A percentile compares a stretch with the other conserved stretches of the same genome.
These are phyloP conservation scores for Philereme transversata DNA, from an alignment of 2,888 invertebrate genomes.

Conservation along the genomic window DNA sequence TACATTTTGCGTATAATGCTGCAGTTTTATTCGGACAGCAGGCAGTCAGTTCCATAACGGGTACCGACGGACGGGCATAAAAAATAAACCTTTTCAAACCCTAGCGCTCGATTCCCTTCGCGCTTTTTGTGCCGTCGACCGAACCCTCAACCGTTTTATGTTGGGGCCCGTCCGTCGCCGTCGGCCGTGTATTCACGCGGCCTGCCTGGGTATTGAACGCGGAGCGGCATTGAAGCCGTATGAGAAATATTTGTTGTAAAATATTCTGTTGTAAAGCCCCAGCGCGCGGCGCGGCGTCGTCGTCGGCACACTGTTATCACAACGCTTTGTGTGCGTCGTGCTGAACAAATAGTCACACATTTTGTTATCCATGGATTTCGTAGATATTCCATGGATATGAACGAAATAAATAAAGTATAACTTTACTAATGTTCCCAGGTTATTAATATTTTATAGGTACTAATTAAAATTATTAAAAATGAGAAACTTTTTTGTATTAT, in stretches of 20 bases:
- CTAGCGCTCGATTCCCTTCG: conserved; percentile 61
- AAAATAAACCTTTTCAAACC: conserved; percentile 67
- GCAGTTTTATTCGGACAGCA: conserved; percentile 22
- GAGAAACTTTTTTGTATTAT: too few relatives aligned
- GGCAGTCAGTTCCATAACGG: conserved; percentile 35
- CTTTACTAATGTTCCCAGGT: too few relatives aligned
- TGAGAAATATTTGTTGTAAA: conserved; percentile 47
- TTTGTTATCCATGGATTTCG: conserved; percentile 47
- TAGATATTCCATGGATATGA: conserved; percentile 29
- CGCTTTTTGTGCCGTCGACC: conserved; percentile 61
- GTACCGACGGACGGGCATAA: conserved; percentile 46
- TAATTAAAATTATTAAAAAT: too few relatives aligned
- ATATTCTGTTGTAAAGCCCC: conserved; percentile 27
- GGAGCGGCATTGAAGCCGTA: conserved; percentile 51
- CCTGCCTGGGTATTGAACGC: conserved; percentile 45
- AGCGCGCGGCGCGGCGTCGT: neutral
- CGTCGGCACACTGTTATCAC: conserved; percentile 44
- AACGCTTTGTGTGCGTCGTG: conserved; percentile 39
- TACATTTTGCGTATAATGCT: conserved; percentile 4
- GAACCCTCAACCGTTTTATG: conserved; percentile 51
- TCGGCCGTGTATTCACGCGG: conserved; percentile 51
- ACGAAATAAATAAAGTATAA: too few relatives aligned
- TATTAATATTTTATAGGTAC: too few relatives aligned
- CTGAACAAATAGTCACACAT: conserved; percentile 45
- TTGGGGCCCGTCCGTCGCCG: conserved; percentile 49